A percentile compares a stretch with the other conserved stretches of the same genome.
These are phyloP conservation scores for Alligator mississippiensis DNA, from an alignment of 2,113 vertebrate species.

Conservation along the genomic window DNA sequence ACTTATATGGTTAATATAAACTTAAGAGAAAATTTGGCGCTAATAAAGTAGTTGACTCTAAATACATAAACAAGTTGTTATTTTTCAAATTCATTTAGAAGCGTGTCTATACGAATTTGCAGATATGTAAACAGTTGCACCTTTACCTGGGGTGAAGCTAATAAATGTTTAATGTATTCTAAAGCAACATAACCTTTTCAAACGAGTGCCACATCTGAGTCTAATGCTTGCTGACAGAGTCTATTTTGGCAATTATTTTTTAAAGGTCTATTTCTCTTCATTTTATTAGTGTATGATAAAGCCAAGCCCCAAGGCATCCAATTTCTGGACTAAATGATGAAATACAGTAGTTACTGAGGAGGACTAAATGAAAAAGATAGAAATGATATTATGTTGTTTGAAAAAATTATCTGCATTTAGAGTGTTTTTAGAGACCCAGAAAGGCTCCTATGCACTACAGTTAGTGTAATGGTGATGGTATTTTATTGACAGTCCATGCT, in stretches of 20 bases:
- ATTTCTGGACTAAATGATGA: slow-evolving; percentile 64
- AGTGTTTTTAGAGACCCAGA: slow-evolving; percentile 20
- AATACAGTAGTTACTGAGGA: slow-evolving; percentile 60
- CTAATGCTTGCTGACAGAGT: slow-evolving; percentile 67
- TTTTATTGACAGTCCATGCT: slow-evolving; percentile 25
- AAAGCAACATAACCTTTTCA: slow-evolving; percentile 68
- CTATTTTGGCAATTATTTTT: slow-evolving; percentile 70
- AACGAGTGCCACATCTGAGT: slow-evolving; percentile 35
- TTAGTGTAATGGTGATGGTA: not conserved
- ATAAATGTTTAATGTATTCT: slow-evolving; percentile 74
- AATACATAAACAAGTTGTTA: not conserved
- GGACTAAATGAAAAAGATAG: slow-evolving; percentile 42
- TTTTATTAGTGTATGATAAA: slow-evolving; percentile 72
- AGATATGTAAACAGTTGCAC: slow-evolving; percentile 70
- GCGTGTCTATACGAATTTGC: slow-evolving; percentile 56
- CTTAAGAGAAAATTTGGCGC: not conserved
- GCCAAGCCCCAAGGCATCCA: slow-evolving; percentile 56
- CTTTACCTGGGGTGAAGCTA: slow-evolving; percentile 64
- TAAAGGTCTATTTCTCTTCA: slow-evolving; percentile 72
- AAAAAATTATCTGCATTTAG: not conserved
- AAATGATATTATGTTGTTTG: slow-evolving; percentile 10
- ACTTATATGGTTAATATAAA: not conserved
- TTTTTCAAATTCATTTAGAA: slow-evolving; percentile 60
- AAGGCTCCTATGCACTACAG: not conserved
- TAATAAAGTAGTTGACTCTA: not conserved